Conservation (phyloP, 2,797 vertebrate genomes). For the Pachyuromys duprasi region DNA sequence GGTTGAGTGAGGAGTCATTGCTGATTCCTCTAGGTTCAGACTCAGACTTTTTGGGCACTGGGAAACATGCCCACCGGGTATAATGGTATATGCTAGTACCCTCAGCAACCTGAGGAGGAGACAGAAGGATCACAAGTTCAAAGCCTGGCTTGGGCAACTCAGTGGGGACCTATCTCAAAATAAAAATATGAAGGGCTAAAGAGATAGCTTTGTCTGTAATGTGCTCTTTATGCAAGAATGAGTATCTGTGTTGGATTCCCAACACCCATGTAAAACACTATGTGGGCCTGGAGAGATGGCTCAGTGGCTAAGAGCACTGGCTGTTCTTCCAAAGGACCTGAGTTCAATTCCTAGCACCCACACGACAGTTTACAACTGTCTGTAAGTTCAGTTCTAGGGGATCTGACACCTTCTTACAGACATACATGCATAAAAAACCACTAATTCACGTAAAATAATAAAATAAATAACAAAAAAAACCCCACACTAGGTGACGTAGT, state of each 20-base stretch:
- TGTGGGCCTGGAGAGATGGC: too few species aligned
- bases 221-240: too few species aligned
- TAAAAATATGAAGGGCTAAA: not conserved
- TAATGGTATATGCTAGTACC: not conserved
- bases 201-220: not conserved
- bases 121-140: not conserved
- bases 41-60: not conserved
- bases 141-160: not conserved
- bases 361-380: too few species aligned
- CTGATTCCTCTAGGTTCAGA: not conserved
- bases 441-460: too few species aligned
- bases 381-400: too few species aligned
- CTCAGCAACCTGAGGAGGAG: not conserved
- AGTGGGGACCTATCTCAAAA: not conserved
- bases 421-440: too few species aligned
- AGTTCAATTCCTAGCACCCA: too few species aligned
- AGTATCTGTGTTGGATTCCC: not conserved
- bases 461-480: too few species aligned
- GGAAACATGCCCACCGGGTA: not conserved
- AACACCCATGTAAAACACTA: not conserved
- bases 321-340: too few species aligned
- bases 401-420: too few species aligned
- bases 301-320: too few species aligned
- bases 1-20: not conserved
- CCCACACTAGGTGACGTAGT: not conserved